Evolutionary conservation across 2,797 vertebrate species (phyloP).

Genomic region (Falco naumanni): DNA sequence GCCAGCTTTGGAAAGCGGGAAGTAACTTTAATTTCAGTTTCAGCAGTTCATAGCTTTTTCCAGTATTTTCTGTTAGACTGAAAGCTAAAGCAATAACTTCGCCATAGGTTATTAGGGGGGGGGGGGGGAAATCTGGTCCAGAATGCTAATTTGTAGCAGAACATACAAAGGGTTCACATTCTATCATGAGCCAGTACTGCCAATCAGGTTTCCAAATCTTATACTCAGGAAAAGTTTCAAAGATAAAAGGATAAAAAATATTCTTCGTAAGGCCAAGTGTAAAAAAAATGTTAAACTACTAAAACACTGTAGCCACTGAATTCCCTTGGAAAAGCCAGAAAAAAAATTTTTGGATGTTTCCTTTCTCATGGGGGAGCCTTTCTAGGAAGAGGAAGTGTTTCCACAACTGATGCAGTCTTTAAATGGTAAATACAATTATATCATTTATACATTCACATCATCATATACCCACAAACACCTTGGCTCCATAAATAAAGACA

Average conservation of each 20-base stretch:
- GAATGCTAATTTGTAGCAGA: neutral
- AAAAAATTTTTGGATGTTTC: neutral
- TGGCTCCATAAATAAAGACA: neutral
- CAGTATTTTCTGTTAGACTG: neutral
- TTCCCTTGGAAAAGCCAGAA: neutral
- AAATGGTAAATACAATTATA: neutral
- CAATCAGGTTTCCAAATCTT: neutral
- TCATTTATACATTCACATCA: neutral
- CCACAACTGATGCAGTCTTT: neutral
- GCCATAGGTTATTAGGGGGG: accelerated
- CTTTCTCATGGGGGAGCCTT: neutral
- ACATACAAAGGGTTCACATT: accelerated
- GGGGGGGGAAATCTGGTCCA: neutral
- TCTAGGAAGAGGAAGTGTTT: neutral
- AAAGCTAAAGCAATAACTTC: neutral
- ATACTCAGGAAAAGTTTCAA: neutral
- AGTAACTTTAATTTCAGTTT: neutral
- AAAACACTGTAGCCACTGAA: neutral
- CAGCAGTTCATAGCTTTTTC: neutral
- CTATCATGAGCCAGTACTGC: neutral
- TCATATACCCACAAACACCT: neutral
- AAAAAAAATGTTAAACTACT: neutral
- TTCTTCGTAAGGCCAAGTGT: neutral
- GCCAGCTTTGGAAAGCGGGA: neutral
- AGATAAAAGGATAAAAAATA: neutral